These are phyloP conservation scores for Chrysaora quinquecirrha DNA, from an alignment of 30 jellyfish, hydroid and myxozoan genomes.

Conservation along the genomic window DNA sequence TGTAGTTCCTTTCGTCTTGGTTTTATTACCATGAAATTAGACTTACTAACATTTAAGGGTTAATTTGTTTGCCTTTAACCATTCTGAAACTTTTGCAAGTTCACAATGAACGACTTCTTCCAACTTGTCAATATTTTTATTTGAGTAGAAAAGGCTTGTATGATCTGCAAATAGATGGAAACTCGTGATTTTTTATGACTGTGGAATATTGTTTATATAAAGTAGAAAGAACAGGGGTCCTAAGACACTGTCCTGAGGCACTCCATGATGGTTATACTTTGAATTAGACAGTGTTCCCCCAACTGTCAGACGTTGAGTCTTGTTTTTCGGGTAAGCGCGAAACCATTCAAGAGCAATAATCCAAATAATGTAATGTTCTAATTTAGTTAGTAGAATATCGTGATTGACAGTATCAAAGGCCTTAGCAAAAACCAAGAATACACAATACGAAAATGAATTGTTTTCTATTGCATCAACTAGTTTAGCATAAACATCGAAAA, in stretches of 20 bases:
- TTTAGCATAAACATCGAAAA: no score
- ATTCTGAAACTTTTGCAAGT: no score
- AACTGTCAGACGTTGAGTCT: conserved; percentile 8
- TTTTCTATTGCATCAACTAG: no score
- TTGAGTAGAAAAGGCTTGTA: conserved; percentile 34
- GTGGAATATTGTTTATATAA: conserved; percentile 26
- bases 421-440: no score
- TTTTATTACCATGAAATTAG: conserved; percentile 26
- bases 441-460: no score
- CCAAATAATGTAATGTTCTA: conserved; percentile 26
- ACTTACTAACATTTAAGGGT: conserved; percentile 29
- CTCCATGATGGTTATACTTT: conserved; percentile 14
- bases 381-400: conserved; percentile 9
- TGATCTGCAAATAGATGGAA: conserved; percentile 57
- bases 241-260: conserved; percentile 39
- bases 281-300: conserved; percentile 12
- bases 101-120: conserved; percentile 11
- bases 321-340: conserved; percentile 17
- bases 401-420: no score
- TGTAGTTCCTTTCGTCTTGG: conserved; percentile 14
- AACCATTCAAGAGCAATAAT: conserved; percentile 20
- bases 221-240: conserved; percentile 37
- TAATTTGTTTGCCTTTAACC: no score
- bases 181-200: no score
- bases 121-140: conserved; percentile 1